Evolutionary conservation across 2,797 vertebrate species (phyloP).

Genomic region (Sebastes trivittatus): DNA sequence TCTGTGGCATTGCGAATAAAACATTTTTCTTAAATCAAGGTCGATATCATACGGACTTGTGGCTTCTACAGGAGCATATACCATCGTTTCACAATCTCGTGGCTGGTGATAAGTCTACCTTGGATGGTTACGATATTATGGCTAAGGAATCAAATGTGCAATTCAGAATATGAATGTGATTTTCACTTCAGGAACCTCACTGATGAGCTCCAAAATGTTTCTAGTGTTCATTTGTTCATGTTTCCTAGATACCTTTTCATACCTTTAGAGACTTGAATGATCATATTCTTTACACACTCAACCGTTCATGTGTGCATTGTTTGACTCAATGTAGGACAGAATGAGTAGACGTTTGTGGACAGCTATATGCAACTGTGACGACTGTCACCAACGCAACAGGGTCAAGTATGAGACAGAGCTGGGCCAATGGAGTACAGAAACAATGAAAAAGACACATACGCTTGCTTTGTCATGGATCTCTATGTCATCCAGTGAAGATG

Average conservation of each 20-base stretch:
- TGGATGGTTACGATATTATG: too few species aligned
- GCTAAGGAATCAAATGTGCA: too few species aligned
- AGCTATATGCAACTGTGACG: neutral
- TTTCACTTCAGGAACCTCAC: too few species aligned
- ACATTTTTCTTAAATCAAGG: too few species aligned
- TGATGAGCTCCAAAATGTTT: neutral
- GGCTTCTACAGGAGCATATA: too few species aligned
- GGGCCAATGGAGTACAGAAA: constrained; percentile 72
- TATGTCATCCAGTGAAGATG: constrained; percentile 95
- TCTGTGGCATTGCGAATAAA: too few species aligned
- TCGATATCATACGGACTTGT: too few species aligned
- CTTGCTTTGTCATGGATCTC: constrained; percentile 93
- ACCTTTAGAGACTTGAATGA: neutral
- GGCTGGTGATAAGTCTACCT: too few species aligned
- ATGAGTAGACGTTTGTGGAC: constrained; percentile 19
- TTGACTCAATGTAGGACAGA: neutral
- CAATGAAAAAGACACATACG: constrained; percentile 88
- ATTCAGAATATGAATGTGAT: too few species aligned
- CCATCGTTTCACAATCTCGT: too few species aligned
- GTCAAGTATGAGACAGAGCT: constrained; percentile 46
- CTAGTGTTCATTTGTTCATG: neutral
- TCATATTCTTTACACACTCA: neutral
- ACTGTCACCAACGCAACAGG: neutral
- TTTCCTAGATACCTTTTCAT: neutral
- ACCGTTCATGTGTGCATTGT: neutral